These are phyloP conservation scores for Eolophus roseicapilla DNA, from an alignment of 2,113 vertebrate genomes.

Conservation along the genomic window DNA sequence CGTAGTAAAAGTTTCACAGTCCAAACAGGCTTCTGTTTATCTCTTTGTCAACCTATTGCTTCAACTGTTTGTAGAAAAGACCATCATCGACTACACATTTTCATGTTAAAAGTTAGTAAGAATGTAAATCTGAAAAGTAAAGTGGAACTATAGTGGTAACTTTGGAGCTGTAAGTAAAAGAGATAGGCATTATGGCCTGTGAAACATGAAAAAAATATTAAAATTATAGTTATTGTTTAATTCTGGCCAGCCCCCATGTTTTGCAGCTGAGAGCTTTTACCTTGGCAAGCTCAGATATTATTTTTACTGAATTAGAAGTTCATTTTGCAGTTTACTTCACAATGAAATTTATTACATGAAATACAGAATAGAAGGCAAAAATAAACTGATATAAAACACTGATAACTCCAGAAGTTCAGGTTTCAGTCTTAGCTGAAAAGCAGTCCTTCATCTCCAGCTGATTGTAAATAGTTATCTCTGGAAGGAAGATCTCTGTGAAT, in stretches of 20 bases:
- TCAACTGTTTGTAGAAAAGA: background rate
- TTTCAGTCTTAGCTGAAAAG: background rate
- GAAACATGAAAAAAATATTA: background rate
- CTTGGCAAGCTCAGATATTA: background rate
- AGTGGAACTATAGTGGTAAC: background rate
- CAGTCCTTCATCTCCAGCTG: background rate
- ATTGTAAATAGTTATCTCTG: background rate
- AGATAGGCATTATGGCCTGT: background rate
- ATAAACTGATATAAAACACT: background rate
- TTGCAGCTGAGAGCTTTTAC: background rate
- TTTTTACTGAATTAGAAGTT: background rate
- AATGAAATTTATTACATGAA: background rate
- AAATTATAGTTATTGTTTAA: background rate
- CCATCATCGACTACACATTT: background rate
- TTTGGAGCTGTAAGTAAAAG: slow-evolving; percentile 2
- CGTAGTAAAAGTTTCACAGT: slow-evolving; percentile 23
- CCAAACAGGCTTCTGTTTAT: slow-evolving; percentile 41
- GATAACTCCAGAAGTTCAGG: background rate
- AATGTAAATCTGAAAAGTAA: slow-evolving; percentile 37
- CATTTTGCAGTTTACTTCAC: background rate
- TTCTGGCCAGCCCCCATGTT: background rate
- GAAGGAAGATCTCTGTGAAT: background rate
- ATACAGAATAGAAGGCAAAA: background rate
- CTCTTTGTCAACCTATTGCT: background rate
- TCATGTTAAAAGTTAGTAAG: slow-evolving; percentile 23